phyloP scores from a whole-genome alignment of 2,888 invertebrate species.

The Strigamia crassipes region DNA sequence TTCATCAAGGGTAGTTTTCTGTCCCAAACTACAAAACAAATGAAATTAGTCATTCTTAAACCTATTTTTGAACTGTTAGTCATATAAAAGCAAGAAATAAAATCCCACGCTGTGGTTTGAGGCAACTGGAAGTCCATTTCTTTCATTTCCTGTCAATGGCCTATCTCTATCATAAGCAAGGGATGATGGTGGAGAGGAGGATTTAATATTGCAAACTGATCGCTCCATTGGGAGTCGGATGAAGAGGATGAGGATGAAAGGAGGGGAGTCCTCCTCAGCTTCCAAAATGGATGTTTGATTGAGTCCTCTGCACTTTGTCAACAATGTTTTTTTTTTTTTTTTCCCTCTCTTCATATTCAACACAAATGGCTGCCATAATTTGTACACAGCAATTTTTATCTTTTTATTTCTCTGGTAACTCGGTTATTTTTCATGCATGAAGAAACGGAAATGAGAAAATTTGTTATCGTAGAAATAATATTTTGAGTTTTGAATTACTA shows the following conservation, averaged over 20 bases:
- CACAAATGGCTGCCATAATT: too few relatives aligned
- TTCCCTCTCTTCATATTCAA: neutral
- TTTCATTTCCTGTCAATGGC: slow-evolving; percentile 25
- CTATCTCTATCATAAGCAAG: slow-evolving; percentile 21
- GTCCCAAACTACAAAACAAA: too few relatives aligned
- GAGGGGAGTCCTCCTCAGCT: neutral
- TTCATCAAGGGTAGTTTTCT: too few relatives aligned
- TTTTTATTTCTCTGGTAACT: too few relatives aligned
- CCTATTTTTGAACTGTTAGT: neutral
- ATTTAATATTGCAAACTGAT: slow-evolving; percentile 42
- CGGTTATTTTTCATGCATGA: neutral
- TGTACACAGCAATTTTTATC: too few relatives aligned
- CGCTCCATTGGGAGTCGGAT: slow-evolving; percentile 25
- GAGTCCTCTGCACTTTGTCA: slow-evolving; percentile 23
- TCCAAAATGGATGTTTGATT: slow-evolving; percentile 19
- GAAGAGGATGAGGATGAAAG: neutral
- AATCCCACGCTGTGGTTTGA: slow-evolving; percentile 5
- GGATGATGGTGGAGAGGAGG: neutral
- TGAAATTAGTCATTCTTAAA: neutral
- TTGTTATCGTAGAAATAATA: neutral
- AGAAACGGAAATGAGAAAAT: neutral
- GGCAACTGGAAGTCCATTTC: neutral
- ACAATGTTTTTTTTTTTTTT: slow-evolving; percentile 6
- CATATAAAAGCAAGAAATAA: neutral
- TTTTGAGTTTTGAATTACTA: neutral